Base-by-base conservation (phyloP, 2,888 invertebrate genomes). In the Drosophila mimica region DNA sequence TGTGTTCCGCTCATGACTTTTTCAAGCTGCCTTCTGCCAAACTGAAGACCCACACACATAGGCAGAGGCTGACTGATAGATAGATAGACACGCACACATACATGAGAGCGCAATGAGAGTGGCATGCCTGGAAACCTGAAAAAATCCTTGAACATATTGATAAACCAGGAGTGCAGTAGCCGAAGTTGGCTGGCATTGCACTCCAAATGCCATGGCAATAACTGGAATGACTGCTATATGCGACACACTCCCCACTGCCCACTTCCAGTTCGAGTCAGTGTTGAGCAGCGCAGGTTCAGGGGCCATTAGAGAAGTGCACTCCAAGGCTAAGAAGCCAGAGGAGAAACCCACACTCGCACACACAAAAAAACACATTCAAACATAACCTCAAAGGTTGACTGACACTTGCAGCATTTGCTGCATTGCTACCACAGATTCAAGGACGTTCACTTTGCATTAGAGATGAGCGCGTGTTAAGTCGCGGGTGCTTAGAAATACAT, bases 81-180 rank as follows among this genome's bases (percentile, higher is more conserved):
- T 31, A 43, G 30, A 31, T 43, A 33, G 11, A 33, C 52, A 49
- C 11, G 13, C 15, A 69, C 60, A 36, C 48, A 51, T 15, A 49
- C 15, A 31, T 6, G 30, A 8, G 8, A 38, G 36, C 17, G 17
- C 4, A 6, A n/a, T 25, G 54, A n/a, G 30, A 51, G 25, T 43
- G 40, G 30, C 66, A 70, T 73, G 74, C 70, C 85, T 76, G 79
- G 87, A 81, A 84, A 76, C 74, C 71, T 57, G 78, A 81, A 81
- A 85, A 91, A 91, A 91, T 91, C 92, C 92, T 92, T 91, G 91
- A 91, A 91, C 88, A 84, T 86, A 88, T 90, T 79, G 82, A 74
- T 79, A 72, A 77, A 91, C 83, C 91, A 91, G 91, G 92, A 90
- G 90, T 82, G 75, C 91, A 91, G 91, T 72, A 87, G 73, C 67